Base-by-base conservation (phyloP, 2,113 vertebrate species). In the Sturnus vulgaris region DNA sequence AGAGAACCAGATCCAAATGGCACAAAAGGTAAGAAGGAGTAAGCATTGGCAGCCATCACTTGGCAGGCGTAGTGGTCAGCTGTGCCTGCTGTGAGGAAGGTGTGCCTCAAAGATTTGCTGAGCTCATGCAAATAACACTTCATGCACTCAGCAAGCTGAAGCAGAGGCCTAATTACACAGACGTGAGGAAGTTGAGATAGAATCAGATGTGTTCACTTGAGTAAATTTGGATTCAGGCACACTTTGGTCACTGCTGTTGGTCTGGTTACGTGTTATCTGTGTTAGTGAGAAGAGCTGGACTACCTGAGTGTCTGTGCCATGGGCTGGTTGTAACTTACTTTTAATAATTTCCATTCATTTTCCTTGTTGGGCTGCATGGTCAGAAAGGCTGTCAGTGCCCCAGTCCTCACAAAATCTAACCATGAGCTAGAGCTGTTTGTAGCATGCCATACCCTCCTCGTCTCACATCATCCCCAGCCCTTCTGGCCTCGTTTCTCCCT, bases 251-350 rank as follows among this genome's bases (percentile, higher is more conserved):
- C 49, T 57, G 59, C 30, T 86, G 5, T 1, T 44, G 49, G 9
- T 53, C 35, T 44, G 59, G 1, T 52, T 40, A 30, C 60, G 21
- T 27, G 2, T 44, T 28, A 37, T 55, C 17, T 21, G 10, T 68
- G 12, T 28, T 56, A 13, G 23, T 63, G 19, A 50, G 64, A 83
- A 55, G 15, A 65, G 23, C 13, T 30, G 61, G 13, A 30, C 15
- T 33, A 1, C 37, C 57, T 33, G 33, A 39, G n/a, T 72, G n/a
- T 39, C 25, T 0, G 1, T 69, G 65, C 23, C 27, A 21, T 0
- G 0, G 39, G 8, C 15, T 60, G 49, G 12, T 35, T 69, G 8
- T 57, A 15, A 22, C 22, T 63, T 92, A 21, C 24, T 50, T 91
- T 42, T 27, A 16, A 10, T 55, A 7, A 23, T 63, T 77, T 52